Conservation (phyloP, 1,140 invertebrate species). For the Papilio machaon region DNA sequence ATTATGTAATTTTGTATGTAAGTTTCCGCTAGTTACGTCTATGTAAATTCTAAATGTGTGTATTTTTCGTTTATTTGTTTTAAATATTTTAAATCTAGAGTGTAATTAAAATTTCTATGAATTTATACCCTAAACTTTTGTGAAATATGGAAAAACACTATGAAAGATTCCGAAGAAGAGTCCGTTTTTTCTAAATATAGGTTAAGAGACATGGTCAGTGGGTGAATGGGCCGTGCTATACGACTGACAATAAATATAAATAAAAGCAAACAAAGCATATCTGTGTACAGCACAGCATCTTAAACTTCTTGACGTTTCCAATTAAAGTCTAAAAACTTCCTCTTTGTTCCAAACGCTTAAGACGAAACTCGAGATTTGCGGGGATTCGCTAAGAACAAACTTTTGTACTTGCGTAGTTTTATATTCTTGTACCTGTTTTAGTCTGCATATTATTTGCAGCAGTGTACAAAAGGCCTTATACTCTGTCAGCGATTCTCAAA, state of each 20-base stretch:
- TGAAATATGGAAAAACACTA: neutral
- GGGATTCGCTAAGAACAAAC: constrained; percentile 10
- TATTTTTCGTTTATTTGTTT: too few relatives aligned
- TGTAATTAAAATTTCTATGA: too few relatives aligned
- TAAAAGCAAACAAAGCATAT: constrained; percentile 16
- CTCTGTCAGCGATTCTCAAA: too few relatives aligned
- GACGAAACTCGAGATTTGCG: constrained; percentile 16
- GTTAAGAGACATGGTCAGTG: neutral
- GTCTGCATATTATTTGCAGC: neutral
- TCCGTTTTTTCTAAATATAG: neutral
- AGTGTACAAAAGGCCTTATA: neutral
- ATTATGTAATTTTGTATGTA: neutral
- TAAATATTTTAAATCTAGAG: too few relatives aligned
- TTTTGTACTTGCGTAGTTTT: neutral
- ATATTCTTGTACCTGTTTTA: neutral
- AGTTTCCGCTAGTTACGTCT: neutral
- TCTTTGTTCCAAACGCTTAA: constrained; percentile 11
- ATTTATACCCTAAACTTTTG: too few relatives aligned
- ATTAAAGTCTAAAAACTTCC: constrained; percentile 10
- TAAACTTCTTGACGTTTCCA: constrained; percentile 16
- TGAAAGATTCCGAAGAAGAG: neutral
- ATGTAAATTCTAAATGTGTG: neutral
- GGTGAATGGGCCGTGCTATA: neutral
- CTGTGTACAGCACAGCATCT: neutral
- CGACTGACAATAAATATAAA: neutral